Base-by-base conservation (phyloP, 2,113 vertebrate species). In the Prunella fulvescens region DNA sequence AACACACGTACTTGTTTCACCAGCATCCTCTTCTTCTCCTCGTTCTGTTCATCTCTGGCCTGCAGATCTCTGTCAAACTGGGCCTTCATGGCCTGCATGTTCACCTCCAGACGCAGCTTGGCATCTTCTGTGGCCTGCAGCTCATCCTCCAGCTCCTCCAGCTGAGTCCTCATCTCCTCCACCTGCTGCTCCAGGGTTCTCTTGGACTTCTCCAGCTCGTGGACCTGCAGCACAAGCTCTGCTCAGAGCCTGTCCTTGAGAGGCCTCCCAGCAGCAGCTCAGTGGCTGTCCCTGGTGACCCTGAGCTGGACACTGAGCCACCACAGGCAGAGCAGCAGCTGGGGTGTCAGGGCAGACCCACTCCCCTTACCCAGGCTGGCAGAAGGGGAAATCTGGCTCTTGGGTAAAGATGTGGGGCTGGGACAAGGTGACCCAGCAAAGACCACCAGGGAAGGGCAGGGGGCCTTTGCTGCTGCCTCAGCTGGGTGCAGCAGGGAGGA, bases 31-130 rank as follows among this genome's bases (percentile, higher is more conserved):
- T 99, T 99, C 95, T 99, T 99, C 88, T 99, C 99, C 78, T 99
- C 99, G 13, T 98, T 99, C 97, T 99, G 99, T 57, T 99, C 99
- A 14, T 99, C 99, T 71, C 98, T 98, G 95, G 98, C 97, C 84
- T 99, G 99, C 74, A 99, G 95, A 90, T 99, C 99, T 62, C 99
- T 96, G 88, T 99, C 99, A 66, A 99, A 99, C 98, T 99, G 99
- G 44, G 99, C 99, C 96, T 99, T 99, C 99, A 99, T 99, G 81
- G 99, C 99, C 98, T 99, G 99, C 99, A 99, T 99, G 98, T 99
- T 99, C 95, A 99, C 99, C 95, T 99, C 99, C 94, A 99, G 96
- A 13, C 99, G 98, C 19, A 99, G 98, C 72, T 99, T 99, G 92
- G 98, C 99, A 11, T 99, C 99, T 81, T 99, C 99, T 1, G 99